Evolutionary conservation across 92 coral and sea anemone genomes (phyloP).

Genomic region (Metridium senile): DNA sequence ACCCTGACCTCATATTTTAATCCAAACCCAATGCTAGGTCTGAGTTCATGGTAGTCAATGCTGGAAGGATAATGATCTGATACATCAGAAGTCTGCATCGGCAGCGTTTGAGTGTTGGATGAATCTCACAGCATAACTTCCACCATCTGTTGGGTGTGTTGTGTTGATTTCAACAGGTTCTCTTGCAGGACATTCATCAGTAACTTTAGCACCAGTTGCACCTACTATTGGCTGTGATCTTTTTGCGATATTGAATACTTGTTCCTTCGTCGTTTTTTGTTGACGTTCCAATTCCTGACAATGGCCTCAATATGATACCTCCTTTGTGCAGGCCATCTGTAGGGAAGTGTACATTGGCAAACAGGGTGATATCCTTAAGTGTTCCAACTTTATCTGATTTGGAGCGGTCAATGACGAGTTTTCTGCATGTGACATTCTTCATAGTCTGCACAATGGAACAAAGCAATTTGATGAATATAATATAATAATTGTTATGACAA

Average conservation of each 20-base stretch:
- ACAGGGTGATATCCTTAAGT: constrained; percentile 31
- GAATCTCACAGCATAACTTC: constrained; percentile 16
- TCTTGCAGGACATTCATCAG: constrained; percentile 4
- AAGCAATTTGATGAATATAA: not conserved
- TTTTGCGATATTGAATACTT: not conserved
- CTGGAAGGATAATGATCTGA: not conserved
- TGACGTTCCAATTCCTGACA: constrained; percentile 28
- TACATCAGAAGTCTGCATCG: not conserved
- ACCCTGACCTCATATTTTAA: constrained; percentile 14
- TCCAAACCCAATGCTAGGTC: constrained; percentile 12
- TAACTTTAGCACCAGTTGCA: constrained; percentile 16
- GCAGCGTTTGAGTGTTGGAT: constrained; percentile 33
- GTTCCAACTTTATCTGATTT: constrained; percentile 33
- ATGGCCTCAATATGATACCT: constrained; percentile 22
- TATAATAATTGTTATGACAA: too few relatives aligned
- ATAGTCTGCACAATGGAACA: constrained; percentile 8
- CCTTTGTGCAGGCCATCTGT: constrained; percentile 8
- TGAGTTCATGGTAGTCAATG: not conserved
- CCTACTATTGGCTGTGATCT: constrained; percentile 12
- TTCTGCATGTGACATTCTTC: constrained; percentile 28
- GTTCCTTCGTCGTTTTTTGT: constrained; percentile 9
- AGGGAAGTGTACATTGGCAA: constrained; percentile 17
- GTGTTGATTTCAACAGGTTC: constrained; percentile 1
- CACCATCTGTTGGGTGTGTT: not conserved
- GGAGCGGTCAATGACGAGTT: constrained; percentile 19